Conservation (phyloP, 2,113 vertebrate species). For the Heptranchias perlo region DNA sequence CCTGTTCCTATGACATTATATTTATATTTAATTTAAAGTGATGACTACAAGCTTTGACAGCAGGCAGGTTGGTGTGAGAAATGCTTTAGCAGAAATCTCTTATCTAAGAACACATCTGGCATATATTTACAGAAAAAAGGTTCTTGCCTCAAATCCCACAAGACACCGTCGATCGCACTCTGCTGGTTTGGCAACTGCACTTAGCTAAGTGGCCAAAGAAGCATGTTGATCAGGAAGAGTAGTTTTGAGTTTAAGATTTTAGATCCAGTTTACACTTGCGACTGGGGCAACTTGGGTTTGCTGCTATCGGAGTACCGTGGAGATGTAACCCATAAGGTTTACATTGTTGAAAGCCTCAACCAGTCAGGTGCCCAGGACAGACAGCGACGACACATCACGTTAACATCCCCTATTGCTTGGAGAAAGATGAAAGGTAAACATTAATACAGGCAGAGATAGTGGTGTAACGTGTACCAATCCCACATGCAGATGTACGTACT, state of each 20-base stretch:
- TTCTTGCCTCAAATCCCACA: neutral
- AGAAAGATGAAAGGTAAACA: neutral
- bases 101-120: neutral
- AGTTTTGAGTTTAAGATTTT: neutral
- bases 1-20: neutral
- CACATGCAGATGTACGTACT: neutral
- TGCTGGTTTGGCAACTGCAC: neutral
- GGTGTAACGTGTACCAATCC: neutral
- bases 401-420: neutral
- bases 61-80: neutral
- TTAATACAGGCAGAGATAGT: neutral
- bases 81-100: neutral
- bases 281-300: neutral
- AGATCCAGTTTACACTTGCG: neutral
- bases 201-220: neutral
- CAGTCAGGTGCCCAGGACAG: neutral
- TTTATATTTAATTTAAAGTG: neutral
- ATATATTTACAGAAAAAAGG: neutral
- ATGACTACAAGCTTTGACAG: neutral
- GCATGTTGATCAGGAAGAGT: neutral
- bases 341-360: neutral
- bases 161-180: neutral
- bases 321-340: neutral
- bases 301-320: neutral
- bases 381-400: neutral